Base-by-base conservation (phyloP, 2,888 invertebrate species). In the Aethes cnicana region DNA sequence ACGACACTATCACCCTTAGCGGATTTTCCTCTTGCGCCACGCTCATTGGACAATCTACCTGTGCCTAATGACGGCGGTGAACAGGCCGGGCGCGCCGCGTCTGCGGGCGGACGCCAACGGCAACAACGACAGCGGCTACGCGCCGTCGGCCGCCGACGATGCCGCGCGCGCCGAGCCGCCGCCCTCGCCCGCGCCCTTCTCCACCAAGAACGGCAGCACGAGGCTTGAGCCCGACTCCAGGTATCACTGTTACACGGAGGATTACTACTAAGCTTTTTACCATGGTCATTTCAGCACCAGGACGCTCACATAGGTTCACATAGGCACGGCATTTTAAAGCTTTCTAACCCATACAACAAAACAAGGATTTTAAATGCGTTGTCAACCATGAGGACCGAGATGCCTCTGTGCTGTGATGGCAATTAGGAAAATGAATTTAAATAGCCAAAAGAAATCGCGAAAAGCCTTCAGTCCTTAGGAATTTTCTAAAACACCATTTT, bases 41-140 rank as follows among this genome's bases (percentile, higher is more conserved):
- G n/a, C n/a, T n/a, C n/a, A n/a, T n/a, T n/a, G n/a, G n/a, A n/a
- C n/a, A n/a, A n/a, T n/a, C n/a, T n/a, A n/a, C n/a, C n/a, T n/a
- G n/a, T n/a, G n/a, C n/a, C 77, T 81, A 28, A 84, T 75, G 58
- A 77, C 70, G 58, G 76, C 66, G 39, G 56, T 76, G 2, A 86
- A 78, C 33, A 91, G 4, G 7, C 37, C 91, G 59, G 70, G 84
- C 11, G 71, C 90, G 35, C 91, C 92, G n/a, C n/a, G n/a, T n/a
- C n/a, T n/a, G n/a, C n/a, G n/a, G n/a, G n/a, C n/a, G 37, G 95
- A 95, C 72, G 93, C 94, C 26, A 95, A 95, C 75, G 95, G 95
- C 61, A 95, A 95, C 91, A 95, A 95, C 81, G 95, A 95, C 84
- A 95, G 95, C 50, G 95, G 95, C 54, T 96, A 96, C 81, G 95